Evolutionary conservation across 2,113 vertebrate species (phyloP).

Genomic region (Callopanchax toddi): DNA sequence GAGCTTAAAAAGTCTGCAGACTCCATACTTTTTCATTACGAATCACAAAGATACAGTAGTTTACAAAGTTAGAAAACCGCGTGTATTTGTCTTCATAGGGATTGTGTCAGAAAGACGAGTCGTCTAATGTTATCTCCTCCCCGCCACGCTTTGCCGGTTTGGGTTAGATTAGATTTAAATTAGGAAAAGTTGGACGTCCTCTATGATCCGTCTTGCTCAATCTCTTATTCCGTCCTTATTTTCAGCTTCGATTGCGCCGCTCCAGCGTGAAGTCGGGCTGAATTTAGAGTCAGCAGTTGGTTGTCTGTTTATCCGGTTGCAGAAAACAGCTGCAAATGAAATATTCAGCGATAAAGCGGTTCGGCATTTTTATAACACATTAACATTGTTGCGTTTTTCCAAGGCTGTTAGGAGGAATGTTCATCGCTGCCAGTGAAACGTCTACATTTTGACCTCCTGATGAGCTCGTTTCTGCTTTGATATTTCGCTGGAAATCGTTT

Average conservation of each 20-base stretch:
- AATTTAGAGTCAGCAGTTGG: constrained; percentile 57
- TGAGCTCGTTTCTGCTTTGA: constrained; percentile 3
- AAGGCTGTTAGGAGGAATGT: constrained; percentile 23
- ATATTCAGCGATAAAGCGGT: constrained; percentile 55
- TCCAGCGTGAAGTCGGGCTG: constrained; percentile 35
- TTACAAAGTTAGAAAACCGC: constrained; percentile 45
- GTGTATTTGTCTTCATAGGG: constrained; percentile 33
- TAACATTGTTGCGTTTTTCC: constrained; percentile 48
- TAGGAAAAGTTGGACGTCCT: constrained; percentile 55
- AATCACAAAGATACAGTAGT: constrained; percentile 18
- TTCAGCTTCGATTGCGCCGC: constrained; percentile 58
- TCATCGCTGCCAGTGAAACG: constrained; percentile 29
- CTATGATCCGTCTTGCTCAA: constrained; percentile 54
- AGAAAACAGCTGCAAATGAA: constrained; percentile 37
- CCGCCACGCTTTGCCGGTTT: constrained; percentile 59
- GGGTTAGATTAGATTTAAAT: constrained; percentile 69
- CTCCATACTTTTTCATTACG: constrained; percentile 24
- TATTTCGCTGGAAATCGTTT: no score
- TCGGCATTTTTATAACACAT: constrained; percentile 55
- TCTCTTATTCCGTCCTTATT: constrained; percentile 63
- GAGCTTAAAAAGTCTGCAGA: constrained; percentile 16
- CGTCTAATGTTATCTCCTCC: constrained; percentile 36
- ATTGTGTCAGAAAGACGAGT: constrained; percentile 42
- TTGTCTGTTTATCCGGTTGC: constrained; percentile 24
- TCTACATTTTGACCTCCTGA: constrained; percentile 21